Conservation (phyloP, 2,113 vertebrate species). For the Turnix velox region DNA sequence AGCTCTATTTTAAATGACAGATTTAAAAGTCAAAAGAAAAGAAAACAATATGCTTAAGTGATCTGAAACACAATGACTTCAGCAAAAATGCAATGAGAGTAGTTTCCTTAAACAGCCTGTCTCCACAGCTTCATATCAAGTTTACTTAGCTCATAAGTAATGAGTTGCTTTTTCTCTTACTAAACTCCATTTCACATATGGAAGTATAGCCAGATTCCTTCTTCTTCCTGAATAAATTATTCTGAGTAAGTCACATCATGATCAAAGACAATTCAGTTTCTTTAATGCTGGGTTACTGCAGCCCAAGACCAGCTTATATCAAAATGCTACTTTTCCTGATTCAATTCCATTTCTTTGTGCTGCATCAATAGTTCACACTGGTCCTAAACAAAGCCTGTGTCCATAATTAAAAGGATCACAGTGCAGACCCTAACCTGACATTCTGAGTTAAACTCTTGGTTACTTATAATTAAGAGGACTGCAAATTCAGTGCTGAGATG, state of each 20-base stretch:
- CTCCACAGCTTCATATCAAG: background rate
- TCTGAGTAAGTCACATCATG: accelerated
- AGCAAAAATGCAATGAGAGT: background rate
- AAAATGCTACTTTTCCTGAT: background rate
- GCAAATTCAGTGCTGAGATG: background rate
- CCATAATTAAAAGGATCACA: background rate
- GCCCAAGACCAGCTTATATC: background rate
- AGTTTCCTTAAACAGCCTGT: background rate
- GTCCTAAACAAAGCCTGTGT: background rate
- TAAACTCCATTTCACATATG: background rate
- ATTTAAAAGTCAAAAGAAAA: background rate
- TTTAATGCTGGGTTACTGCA: background rate
- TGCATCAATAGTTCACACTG: background rate
- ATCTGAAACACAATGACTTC: background rate
- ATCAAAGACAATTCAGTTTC: background rate
- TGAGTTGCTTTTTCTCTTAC: background rate
- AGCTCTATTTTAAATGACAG: background rate
- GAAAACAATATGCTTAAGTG: background rate
- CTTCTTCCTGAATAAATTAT: background rate
- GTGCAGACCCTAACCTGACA: background rate
- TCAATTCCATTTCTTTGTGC: background rate
- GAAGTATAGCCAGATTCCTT: background rate
- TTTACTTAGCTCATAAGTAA: background rate
- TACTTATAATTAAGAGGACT: background rate
- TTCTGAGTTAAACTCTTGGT: background rate